Base-by-base conservation (phyloP, 1,140 invertebrate genomes). In the Pissodes strobi region DNA sequence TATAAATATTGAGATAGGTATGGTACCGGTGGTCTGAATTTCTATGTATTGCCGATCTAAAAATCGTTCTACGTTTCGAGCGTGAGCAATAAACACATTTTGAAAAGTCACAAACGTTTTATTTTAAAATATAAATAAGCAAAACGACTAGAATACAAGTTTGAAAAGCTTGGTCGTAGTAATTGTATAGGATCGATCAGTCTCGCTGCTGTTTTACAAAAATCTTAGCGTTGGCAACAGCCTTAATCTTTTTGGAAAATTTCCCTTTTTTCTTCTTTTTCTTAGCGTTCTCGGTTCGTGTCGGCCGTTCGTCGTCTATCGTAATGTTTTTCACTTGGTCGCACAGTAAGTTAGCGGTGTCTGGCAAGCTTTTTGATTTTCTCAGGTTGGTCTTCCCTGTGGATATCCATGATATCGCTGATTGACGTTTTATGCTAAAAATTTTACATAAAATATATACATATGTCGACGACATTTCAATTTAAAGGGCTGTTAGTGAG, bases 261-360 rank as follows among this genome's bases (percentile, higher is more conserved):
- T 71, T 72, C 4, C 34, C 30, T 34, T 66, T 69, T n/a, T 57
- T 63, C 37, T 72, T 71, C 57, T 73, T 73, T 55, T 73, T 73
- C 37, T 65, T 66, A 12, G 60, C 51, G 18, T 61, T 69, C n/a
- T 64, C 66, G 22, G 56, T 21, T 6, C 39, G 22, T 10, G 19
- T 19, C 15, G 22, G 17, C 22, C 56, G 55, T 51, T 69, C 51
- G 19, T 71, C 65, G 10, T 72, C 59, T 4, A 57, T 34, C 18
- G 41, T 64, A 9, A 59, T 34, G 13, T 39, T 25, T 48, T 69
- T 67, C 46, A 39, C 17, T 56, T 66, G 64, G 12, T 64, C 52
- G 15, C 17, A n/a, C 0, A 61, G n/a, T 2, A 52, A 51, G 10
- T 25, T 41, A 2, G 66, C 37, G 0, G 66, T 65, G 34, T 71